These are phyloP conservation scores for Neogobius melanostomus DNA, from an alignment of 2,113 vertebrate genomes.

Conservation along the genomic window DNA sequence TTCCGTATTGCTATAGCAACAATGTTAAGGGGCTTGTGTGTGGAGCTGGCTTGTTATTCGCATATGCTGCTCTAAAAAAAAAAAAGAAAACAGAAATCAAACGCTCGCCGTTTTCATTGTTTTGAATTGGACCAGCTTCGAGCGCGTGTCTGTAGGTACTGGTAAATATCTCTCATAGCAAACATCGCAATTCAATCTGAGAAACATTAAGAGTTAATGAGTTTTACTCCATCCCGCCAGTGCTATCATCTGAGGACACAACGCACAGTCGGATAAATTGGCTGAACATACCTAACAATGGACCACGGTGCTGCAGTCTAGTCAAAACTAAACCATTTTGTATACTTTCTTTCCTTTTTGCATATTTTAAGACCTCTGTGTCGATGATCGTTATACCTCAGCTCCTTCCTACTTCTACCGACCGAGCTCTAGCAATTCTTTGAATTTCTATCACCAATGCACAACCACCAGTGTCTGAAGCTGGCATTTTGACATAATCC, in stretches of 20 bases:
- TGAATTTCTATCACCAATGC: background rate
- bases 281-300: background rate
- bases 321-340: background rate
- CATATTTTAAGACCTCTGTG: background rate
- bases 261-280: background rate
- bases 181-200: background rate
- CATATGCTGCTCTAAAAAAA: background rate
- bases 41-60: slow-evolving; percentile 20
- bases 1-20: slow-evolving; percentile 70
- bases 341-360: background rate
- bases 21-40: slow-evolving; percentile 30
- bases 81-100: background rate
- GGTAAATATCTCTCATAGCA: background rate
- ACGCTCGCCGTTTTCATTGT: background rate
- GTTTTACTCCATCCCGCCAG: slow-evolving; percentile 3
- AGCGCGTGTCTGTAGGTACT: background rate
- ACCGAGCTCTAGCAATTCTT: background rate
- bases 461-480: background rate
- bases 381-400: background rate
- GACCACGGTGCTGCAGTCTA: background rate
- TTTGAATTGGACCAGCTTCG: background rate
- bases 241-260: slow-evolving; percentile 13
- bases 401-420: background rate
- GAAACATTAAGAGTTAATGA: slow-evolving; percentile 8
- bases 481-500: background rate